Percentiles rank a stretch among this genome's conserved stretches.
phyloP scores from a whole-genome alignment of 2,797 vertebrate species.

The Sarcophilus harrisii region DNA sequence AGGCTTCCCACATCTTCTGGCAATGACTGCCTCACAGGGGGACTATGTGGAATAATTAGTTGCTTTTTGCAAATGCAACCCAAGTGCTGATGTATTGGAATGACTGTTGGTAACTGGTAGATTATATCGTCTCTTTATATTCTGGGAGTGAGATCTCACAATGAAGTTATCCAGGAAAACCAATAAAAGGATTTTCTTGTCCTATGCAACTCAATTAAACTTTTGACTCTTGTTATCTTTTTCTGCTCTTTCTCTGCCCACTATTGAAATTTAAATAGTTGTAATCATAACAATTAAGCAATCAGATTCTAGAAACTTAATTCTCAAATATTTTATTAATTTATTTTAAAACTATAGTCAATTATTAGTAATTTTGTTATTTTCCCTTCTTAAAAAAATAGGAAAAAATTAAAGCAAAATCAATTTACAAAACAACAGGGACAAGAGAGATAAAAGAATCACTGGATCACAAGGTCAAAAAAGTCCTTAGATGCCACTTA shows the following conservation, averaged over 20 bases:
- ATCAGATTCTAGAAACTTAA: neutral
- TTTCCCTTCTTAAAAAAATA: neutral
- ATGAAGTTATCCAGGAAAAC: neutral
- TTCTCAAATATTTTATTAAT: neutral
- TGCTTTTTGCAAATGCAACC: slow-evolving; percentile 21
- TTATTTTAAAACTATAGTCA: neutral
- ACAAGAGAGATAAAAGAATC: neutral
- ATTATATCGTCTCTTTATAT: neutral
- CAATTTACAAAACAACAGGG: neutral
- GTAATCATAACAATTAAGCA: neutral
- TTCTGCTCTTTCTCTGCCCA: neutral
- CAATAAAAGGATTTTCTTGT: slow-evolving; percentile 9
- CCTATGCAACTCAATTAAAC: neutral
- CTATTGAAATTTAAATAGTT: neutral
- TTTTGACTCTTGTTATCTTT: neutral
- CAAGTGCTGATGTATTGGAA: neutral
- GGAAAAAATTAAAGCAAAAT: neutral
- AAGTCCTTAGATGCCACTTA: neutral
- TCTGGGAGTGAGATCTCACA: slow-evolving; percentile 7
- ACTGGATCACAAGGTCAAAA: neutral
- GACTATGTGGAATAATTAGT: slow-evolving; percentile 47
- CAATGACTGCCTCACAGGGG: slow-evolving; percentile 42
- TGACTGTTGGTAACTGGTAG: neutral
- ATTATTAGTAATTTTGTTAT: neutral
- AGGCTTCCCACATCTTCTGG: slow-evolving; percentile 41